Evolutionary conservation across 2,797 vertebrate genomes (phyloP), one percentile per base, ranked within the genome.

Genomic region (Bovichtus diacanthus): DNA sequence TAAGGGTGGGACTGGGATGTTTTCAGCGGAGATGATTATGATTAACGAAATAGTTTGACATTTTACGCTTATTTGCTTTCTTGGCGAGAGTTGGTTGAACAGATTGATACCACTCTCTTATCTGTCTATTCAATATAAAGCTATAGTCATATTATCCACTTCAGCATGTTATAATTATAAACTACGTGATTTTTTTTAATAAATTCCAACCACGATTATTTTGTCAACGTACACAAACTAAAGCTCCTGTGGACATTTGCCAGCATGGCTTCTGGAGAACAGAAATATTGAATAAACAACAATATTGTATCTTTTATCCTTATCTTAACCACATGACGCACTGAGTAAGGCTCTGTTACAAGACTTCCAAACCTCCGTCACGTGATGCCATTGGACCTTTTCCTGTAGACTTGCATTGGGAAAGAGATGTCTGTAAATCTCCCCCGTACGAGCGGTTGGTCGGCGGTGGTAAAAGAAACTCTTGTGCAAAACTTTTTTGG

Each of bases 41-140:
- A 54, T 58, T 38, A 55, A 74, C 77, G 39, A 9, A 71, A 69
- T 34, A 51, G 43, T 64, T 71, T 36, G 11, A 71, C 9, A 51
- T 69, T 76, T 71, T 27, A 36, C 23, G 1, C 10, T 31, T 46
- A n/a, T 62, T 39, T 0, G 4, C 19, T 64, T 43, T 59, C 5
- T 61, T 64, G 19, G 18, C 4, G 0, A n/a, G 10, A 54, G 56
- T 43, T 16, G 34, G 18, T 72, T n/a, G n/a, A 25, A 5, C 59
- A 50, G 29, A 69, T 6, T 29, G 12, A 34, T 47, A 29, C n/a
- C 15, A 31, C 29, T 38, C 10, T 21, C 9, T 9, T 12, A 41
- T 60, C 5, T 39, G n/a, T 64, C 39, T 21, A 16, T 46, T 39
- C 12, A 38, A 53, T 19, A n/a, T 25, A 13, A 69, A 58, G 34